phyloP scores from a whole-genome alignment of 1,140 invertebrate species.

The Xylocopa sonorina region DNA sequence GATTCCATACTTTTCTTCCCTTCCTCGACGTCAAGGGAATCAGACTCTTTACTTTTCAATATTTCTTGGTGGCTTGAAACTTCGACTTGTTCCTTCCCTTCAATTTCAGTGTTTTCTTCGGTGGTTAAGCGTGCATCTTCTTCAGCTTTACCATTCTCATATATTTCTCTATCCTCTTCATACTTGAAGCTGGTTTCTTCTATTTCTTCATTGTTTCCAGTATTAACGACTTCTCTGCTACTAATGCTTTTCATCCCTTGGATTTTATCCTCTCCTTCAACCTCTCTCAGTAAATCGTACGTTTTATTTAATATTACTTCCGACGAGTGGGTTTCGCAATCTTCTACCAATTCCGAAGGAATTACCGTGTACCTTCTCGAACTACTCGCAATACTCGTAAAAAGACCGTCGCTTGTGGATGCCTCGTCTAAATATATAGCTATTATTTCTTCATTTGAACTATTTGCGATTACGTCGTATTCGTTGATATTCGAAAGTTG shows the following conservation, averaged over 20 bases:
- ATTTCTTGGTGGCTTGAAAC: too few relatives aligned
- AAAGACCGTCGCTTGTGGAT: too few relatives aligned
- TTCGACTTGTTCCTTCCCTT: too few relatives aligned
- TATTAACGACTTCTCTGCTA: too few relatives aligned
- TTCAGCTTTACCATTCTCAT: not conserved
- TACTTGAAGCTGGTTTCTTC: too few relatives aligned
- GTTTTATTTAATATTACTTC: not conserved
- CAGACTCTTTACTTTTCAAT: too few relatives aligned
- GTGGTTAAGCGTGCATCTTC: not conserved
- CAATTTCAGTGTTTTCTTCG: not conserved
- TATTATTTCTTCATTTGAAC: not conserved
- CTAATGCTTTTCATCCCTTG: not conserved
- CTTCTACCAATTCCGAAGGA: not conserved
- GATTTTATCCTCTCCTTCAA: not conserved
- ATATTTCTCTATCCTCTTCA: not conserved
- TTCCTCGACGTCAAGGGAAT: not conserved
- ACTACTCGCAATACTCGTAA: not conserved
- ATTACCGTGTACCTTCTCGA: not conserved
- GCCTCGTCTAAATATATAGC: not conserved
- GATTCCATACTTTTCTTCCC: fast-evolving
- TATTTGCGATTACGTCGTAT: not conserved
- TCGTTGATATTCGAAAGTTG: not conserved
- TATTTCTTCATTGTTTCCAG: not conserved
- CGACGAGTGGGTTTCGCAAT: not conserved
- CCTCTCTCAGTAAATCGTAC: not conserved